Conservation (phyloP, 2,888 invertebrate genomes). For the Epinotia bilunana region DNA sequence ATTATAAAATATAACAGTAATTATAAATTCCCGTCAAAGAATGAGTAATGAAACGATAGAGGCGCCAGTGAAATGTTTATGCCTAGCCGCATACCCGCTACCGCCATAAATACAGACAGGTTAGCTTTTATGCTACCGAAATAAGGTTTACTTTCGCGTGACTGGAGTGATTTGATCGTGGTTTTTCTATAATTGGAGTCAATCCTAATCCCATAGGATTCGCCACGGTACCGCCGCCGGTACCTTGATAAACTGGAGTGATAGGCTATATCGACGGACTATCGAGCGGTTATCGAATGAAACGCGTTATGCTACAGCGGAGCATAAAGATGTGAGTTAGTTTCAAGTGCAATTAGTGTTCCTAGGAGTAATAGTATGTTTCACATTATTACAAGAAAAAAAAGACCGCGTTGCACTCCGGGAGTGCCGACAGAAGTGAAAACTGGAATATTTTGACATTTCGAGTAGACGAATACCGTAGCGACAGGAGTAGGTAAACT, state of each 20-base stretch:
- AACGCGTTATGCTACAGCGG: not conserved
- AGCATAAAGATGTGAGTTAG: not conserved
- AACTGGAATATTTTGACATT: no score
- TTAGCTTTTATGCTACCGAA: not conserved
- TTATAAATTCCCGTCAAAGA: conserved; percentile 39
- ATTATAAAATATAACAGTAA: conserved; percentile 16
- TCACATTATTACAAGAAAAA: no score
- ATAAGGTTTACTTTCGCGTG: conserved; percentile 13
- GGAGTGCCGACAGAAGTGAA: no score
- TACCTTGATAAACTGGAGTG: conserved; percentile 29
- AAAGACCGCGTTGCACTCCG: no score
- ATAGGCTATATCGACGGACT: conserved; percentile 15
- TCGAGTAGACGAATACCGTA: no score
- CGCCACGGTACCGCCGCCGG: conserved; percentile 25
- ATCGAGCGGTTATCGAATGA: conserved; percentile 10
- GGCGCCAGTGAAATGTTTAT: conserved; percentile 28
- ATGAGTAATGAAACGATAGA: conserved; percentile 17
- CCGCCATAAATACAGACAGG: not conserved
- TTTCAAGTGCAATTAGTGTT: conserved; percentile 6
- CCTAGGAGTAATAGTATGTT: not conserved
- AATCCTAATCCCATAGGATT: conserved; percentile 40
- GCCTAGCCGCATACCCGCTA: conserved; percentile 27
- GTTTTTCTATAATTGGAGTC: conserved; percentile 32
- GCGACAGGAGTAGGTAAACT: no score
- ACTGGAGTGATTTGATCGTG: not conserved